Conservation (phyloP, 2,888 invertebrate species). For the Eucriotettix oculatus region DNA sequence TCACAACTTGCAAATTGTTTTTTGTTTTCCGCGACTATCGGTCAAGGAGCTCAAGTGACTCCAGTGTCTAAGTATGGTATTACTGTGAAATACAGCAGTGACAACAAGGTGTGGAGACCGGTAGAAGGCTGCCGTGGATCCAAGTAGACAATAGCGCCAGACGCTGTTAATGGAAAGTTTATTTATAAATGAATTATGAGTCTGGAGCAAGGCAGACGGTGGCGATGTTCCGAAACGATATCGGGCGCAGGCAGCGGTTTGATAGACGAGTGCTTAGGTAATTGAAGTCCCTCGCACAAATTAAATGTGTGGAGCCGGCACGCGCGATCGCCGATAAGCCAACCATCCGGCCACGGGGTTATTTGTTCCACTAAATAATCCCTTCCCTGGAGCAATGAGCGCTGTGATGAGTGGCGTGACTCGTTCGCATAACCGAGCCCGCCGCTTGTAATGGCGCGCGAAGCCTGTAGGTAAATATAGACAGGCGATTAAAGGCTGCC, state of each 20-base stretch:
- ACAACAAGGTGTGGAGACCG: too few species aligned
- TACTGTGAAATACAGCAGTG: too few species aligned
- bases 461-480: neutral
- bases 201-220: neutral
- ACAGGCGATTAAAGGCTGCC: neutral
- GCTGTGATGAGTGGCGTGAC: neutral
- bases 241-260: neutral
- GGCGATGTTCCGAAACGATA: neutral
- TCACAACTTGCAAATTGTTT: too few species aligned
- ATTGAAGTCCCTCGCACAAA: neutral
- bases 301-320: neutral
- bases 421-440: neutral
- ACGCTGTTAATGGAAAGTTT: neutral
- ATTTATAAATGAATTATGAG: neutral
- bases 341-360: neutral
- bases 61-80: too few species aligned
- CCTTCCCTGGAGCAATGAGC: neutral
- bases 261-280: neutral
- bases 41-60: too few species aligned
- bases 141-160: too few species aligned
- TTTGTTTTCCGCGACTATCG: too few species aligned
- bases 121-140: too few species aligned
- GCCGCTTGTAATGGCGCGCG: too few species aligned
- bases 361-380: neutral
- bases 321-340: neutral